phyloP scores from a whole-genome alignment of 2,888 invertebrate genomes.

The Hedychridium roseum region DNA sequence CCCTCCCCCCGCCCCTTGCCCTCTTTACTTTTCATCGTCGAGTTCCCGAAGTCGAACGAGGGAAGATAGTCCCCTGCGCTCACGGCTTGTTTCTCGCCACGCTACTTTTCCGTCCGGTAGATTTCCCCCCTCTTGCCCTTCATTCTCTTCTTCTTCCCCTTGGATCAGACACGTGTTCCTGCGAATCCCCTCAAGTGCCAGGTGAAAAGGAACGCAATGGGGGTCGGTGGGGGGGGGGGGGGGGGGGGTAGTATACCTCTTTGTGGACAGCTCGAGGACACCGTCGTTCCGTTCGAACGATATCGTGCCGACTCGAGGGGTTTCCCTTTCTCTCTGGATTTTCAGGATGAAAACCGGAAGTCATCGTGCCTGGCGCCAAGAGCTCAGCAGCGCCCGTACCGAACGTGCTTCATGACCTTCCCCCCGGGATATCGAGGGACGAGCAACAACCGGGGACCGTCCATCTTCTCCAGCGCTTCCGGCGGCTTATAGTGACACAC shows the following conservation, averaged over 20 bases:
- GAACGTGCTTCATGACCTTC: too few relatives aligned
- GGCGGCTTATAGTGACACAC: too few relatives aligned
- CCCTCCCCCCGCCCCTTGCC: too few relatives aligned
- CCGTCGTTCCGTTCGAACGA: not conserved
- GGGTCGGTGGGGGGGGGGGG: not conserved
- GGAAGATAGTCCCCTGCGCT: slow-evolving; percentile 3
- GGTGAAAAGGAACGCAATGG: not conserved
- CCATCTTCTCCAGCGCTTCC: too few relatives aligned
- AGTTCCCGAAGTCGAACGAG: slow-evolving; percentile 11
- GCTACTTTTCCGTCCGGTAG: slow-evolving; percentile 3
- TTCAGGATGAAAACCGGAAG: slow-evolving; percentile 14
- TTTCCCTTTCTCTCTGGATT: slow-evolving; percentile 2
- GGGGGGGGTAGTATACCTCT: not conserved
- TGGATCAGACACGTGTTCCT: not conserved
- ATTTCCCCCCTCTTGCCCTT: slow-evolving; percentile 15
- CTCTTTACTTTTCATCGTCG: slow-evolving; percentile 7
- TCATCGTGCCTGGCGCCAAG: too few relatives aligned
- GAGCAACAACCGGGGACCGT: too few relatives aligned
- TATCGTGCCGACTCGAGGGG: not conserved
- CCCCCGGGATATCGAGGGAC: too few relatives aligned
- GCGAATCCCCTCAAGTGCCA: not conserved
- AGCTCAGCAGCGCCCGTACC: too few relatives aligned
- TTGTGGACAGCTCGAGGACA: not conserved
- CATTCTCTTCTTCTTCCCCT: slow-evolving; percentile 1
- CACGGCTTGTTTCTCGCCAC: slow-evolving; percentile 18